Percentiles rank a stretch among this genome's conserved stretches.
Evolutionary conservation across 2,113 vertebrate species (phyloP).

Genomic region (Catagonus wagneri): DNA sequence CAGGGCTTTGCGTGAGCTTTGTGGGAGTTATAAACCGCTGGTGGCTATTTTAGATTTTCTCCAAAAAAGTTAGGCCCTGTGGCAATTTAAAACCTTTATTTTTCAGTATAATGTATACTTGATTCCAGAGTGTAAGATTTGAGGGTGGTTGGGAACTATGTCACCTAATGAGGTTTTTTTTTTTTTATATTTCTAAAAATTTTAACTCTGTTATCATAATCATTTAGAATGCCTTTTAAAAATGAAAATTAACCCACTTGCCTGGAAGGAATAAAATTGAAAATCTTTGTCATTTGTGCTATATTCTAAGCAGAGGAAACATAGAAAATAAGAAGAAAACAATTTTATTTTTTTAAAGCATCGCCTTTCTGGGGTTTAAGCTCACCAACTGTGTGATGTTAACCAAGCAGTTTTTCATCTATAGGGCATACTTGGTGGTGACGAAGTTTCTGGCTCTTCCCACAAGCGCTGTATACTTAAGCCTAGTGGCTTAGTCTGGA

Average conservation of each 20-base stretch:
- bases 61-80: not conserved
- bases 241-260: conserved; percentile 41
- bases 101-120: not conserved
- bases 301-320: not conserved
- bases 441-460: not conserved
- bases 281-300: not conserved
- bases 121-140: not conserved
- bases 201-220: conserved; percentile 24
- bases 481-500: not conserved
- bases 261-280: not conserved
- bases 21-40: not conserved
- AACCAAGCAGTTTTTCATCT: not conserved
- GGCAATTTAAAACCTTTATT: not conserved
- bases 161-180: not conserved
- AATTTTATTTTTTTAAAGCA: not conserved
- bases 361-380: not conserved
- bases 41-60: not conserved
- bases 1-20: not conserved
- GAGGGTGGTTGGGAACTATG: not conserved
- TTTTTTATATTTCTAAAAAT: conserved; percentile 2
- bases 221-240: not conserved
- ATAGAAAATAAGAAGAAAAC: not conserved
- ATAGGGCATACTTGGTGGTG: not conserved
- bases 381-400: not conserved
- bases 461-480: not conserved